Percentiles rank a stretch among this genome's conserved stretches.
Conservation (phyloP, 2,113 vertebrate genomes). For the Haplochromis vanheusdeni region DNA sequence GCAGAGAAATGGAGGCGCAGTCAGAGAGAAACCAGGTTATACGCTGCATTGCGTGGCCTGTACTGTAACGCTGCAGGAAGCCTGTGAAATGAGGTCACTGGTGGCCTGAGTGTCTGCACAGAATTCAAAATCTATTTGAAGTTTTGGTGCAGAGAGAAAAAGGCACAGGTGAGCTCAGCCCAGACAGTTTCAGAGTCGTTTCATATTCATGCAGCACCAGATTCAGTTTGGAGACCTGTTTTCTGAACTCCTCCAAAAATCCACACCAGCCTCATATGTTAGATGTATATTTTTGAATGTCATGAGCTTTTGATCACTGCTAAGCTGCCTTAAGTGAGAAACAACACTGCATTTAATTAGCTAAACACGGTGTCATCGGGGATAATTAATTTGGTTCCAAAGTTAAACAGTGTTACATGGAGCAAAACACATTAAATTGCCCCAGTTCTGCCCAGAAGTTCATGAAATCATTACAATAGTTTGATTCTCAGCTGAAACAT, state of each 20-base stretch:
- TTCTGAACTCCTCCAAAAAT: neutral
- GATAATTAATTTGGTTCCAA: neutral
- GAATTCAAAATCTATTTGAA: slow-evolving; percentile 30
- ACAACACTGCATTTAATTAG: neutral
- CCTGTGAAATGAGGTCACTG: slow-evolving; percentile 14
- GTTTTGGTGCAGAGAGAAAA: slow-evolving; percentile 7
- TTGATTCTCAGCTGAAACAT: neutral
- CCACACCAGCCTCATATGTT: neutral
- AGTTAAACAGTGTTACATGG: neutral
- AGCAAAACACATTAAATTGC: neutral
- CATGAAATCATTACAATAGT: neutral
- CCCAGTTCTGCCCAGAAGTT: neutral
- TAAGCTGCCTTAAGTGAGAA: neutral
- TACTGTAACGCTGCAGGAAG: neutral
- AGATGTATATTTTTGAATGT: neutral
- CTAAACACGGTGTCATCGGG: neutral
- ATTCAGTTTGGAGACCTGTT: neutral
- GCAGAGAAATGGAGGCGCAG: neutral
- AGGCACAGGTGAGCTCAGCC: neutral
- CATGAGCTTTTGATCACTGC: neutral
- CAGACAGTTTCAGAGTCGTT: neutral
- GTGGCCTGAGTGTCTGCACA: neutral
- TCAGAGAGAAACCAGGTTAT: slow-evolving; percentile 31
- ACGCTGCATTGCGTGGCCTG: slow-evolving; percentile 4
- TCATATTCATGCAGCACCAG: neutral